These are phyloP conservation scores for Montipora foliosa DNA, from an alignment of 64 coral and sea anemone genomes.

Conservation along the genomic window DNA sequence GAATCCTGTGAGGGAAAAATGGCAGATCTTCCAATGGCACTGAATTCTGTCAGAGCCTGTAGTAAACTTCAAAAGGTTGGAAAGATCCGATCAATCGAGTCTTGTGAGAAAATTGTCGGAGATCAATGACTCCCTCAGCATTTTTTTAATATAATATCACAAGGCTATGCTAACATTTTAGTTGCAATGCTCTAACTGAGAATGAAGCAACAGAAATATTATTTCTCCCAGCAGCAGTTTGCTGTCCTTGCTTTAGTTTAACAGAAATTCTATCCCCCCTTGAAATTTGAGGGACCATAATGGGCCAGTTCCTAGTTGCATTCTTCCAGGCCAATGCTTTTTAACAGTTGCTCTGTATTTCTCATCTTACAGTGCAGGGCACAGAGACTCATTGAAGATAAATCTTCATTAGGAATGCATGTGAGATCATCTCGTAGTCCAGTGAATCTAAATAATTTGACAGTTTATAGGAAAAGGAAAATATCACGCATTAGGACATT, in stretches of 20 bases:
- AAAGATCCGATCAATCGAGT: too few relatives aligned
- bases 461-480: not conserved
- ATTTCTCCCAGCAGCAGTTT: not conserved
- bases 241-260: not conserved
- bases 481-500: not conserved
- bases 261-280: conserved; percentile 7
- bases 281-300: conserved; percentile 35
- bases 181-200: too few relatives aligned
- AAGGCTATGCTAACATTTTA: too few relatives aligned
- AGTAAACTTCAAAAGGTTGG: too few relatives aligned
- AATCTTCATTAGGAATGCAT: conserved; percentile 43
- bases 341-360: conserved; percentile 43
- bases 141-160: too few relatives aligned
- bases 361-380: conserved; percentile 47
- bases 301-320: conserved; percentile 17
- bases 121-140: too few relatives aligned
- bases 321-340: conserved; percentile 44
- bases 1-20: too few relatives aligned
- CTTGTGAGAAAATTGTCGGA: too few relatives aligned
- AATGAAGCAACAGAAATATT: too few relatives aligned
- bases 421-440: conserved; percentile 51
- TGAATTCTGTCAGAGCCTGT: too few relatives aligned
- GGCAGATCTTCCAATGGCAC: too few relatives aligned
- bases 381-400: conserved; percentile 54
- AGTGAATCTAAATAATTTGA: conserved; percentile 16